Conservation (phyloP, 2,113 vertebrate species). For the Xiphophorus couchianus region DNA sequence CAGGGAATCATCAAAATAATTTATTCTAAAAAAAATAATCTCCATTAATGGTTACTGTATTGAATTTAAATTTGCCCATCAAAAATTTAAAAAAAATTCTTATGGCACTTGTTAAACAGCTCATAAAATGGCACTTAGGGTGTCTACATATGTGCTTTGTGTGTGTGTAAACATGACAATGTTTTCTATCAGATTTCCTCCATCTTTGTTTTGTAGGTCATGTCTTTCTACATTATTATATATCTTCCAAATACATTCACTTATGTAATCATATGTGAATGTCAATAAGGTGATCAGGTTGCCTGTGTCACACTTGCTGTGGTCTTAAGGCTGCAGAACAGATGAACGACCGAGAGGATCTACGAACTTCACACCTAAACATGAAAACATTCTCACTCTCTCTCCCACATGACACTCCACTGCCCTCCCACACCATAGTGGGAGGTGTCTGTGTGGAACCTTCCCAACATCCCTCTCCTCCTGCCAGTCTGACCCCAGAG, state of each 20-base stretch:
- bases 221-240: no score
- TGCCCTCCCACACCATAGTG: not conserved
- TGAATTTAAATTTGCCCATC: no score
- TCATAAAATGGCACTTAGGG: no score
- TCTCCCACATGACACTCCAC: not conserved
- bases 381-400: not conserved
- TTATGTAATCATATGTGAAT: not conserved
- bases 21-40: no score
- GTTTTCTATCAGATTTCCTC: no score
- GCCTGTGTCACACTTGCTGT: not conserved
- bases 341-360: not conserved
- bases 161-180: no score
- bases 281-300: not conserved
- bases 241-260: not conserved
- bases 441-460: not conserved
- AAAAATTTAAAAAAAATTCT: no score
- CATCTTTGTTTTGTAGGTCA: no score
- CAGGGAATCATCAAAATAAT: no score
- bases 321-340: not conserved
- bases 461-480: not conserved
- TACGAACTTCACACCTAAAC: not conserved
- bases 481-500: not conserved
- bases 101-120: no score
- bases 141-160: no score
- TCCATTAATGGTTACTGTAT: no score